These are phyloP conservation scores for Pempheris klunzingeri DNA, from an alignment of 2,797 vertebrate genomes.

Conservation along the genomic window DNA sequence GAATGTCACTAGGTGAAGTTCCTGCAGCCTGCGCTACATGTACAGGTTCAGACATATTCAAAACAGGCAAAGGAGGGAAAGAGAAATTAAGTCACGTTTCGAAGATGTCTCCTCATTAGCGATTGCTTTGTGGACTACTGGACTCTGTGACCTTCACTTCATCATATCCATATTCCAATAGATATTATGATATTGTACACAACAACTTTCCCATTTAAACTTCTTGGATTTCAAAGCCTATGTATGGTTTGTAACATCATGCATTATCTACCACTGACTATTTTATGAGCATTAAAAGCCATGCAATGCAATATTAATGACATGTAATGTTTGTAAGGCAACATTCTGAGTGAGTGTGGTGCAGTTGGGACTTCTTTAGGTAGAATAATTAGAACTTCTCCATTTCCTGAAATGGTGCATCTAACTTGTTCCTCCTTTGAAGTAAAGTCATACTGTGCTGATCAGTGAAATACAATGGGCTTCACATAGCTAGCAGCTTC, in stretches of 20 bases:
- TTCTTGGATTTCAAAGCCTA: constrained; percentile 1
- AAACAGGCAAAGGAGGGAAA: background rate
- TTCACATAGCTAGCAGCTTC: constrained; percentile 25
- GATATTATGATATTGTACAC: too few relatives aligned
- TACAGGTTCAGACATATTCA: background rate
- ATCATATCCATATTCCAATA: constrained; percentile 17
- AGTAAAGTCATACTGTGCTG: constrained; percentile 21
- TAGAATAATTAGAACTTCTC: constrained; percentile 22
- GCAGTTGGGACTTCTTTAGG: background rate
- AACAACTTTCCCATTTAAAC: constrained; percentile 26
- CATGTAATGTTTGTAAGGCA: constrained; percentile 47
- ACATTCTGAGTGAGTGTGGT: background rate
- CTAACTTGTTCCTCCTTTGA: constrained; percentile 12
- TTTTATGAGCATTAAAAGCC: constrained; percentile 52
- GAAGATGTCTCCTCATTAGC: constrained; percentile 27
- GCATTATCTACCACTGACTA: constrained; percentile 31
- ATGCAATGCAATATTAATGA: constrained; percentile 60
- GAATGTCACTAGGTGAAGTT: constrained; percentile 54
- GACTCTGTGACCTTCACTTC: constrained; percentile 7
- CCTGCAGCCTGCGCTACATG: background rate
- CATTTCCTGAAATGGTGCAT: constrained; percentile 29
- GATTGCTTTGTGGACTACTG: background rate
- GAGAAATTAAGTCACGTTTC: constrained; percentile 11
- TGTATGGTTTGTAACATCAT: constrained; percentile 8
- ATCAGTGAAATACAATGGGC: constrained; percentile 45